Conservation (phyloP, 2,888 invertebrate species). For the Achlya flavicornis region DNA sequence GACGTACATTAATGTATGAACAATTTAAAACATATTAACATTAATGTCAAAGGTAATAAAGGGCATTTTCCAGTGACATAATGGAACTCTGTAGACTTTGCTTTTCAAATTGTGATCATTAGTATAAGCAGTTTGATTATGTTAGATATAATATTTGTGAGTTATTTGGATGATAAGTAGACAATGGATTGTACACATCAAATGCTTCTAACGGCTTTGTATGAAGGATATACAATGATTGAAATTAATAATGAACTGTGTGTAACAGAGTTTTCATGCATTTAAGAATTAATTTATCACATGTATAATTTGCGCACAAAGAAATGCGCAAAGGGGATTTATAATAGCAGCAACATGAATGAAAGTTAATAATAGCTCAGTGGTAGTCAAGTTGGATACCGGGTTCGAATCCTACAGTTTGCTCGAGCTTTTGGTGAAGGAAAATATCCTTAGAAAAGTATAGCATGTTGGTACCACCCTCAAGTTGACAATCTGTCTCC, state of each 20-base stretch:
- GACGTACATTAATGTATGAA: neutral
- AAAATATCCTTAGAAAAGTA: no score
- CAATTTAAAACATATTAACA: neutral
- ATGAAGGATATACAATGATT: neutral
- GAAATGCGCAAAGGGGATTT: neutral
- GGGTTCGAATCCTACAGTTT: no score
- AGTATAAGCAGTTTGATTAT: constrained; percentile 11
- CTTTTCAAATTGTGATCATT: constrained; percentile 33
- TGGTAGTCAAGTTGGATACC: no score
- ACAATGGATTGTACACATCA: constrained; percentile 1
- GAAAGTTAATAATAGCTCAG: neutral
- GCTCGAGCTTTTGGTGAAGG: no score
- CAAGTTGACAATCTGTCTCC: no score
- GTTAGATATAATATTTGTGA: neutral
- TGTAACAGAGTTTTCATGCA: neutral
- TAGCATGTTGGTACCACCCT: no score
- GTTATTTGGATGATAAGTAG: constrained; percentile 4
- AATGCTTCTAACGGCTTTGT: neutral
- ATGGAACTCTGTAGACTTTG: constrained; percentile 22
- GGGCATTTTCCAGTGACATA: constrained; percentile 24
- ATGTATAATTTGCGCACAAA: neutral
- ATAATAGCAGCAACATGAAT: neutral
- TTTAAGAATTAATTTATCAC: neutral
- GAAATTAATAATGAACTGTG: neutral
- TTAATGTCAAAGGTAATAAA: constrained; percentile 16